Conservation (phyloP, 2,888 invertebrate species). For the Adelphocoris suturalis region DNA sequence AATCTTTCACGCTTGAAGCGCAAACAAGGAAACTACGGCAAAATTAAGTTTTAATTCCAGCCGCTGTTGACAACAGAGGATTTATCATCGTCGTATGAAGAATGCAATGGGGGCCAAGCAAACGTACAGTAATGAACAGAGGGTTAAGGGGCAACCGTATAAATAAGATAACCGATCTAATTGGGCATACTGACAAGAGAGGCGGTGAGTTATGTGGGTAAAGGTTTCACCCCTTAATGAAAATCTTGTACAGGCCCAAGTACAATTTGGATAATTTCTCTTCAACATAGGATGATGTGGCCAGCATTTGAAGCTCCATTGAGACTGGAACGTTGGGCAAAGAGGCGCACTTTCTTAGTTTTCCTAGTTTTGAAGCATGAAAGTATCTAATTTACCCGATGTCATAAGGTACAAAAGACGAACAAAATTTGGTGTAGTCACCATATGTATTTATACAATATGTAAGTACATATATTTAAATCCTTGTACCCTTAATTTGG, state of each 20-base stretch:
- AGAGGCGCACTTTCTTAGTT: too few relatives aligned
- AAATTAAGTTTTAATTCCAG: conserved; percentile 66
- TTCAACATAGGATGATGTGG: conserved; percentile 23
- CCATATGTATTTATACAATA: too few relatives aligned
- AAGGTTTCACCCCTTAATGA: conserved; percentile 52
- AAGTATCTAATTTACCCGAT: too few relatives aligned
- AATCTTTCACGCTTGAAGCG: conserved; percentile 5
- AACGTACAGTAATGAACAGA: conserved; percentile 49
- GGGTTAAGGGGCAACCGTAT: conserved; percentile 53
- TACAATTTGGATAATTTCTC: conserved; percentile 50
- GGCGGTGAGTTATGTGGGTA: conserved; percentile 52
- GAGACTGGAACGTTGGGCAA: too few relatives aligned
- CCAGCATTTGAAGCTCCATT: background rate
- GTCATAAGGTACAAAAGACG: too few relatives aligned
- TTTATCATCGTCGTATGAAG: conserved; percentile 64
- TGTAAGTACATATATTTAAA: too few relatives aligned
- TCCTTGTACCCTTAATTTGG: too few relatives aligned
- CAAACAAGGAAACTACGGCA: conserved; percentile 64
- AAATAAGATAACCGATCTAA: conserved; percentile 66
- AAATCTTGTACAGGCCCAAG: conserved; percentile 45
- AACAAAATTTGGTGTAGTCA: too few relatives aligned
- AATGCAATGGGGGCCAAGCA: conserved; percentile 45
- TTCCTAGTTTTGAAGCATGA: too few relatives aligned
- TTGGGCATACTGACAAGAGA: conserved; percentile 64
- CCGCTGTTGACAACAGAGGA: conserved; percentile 56